phyloP scores from a whole-genome alignment of 2,113 vertebrate genomes.

The Pardalotus punctatus region DNA sequence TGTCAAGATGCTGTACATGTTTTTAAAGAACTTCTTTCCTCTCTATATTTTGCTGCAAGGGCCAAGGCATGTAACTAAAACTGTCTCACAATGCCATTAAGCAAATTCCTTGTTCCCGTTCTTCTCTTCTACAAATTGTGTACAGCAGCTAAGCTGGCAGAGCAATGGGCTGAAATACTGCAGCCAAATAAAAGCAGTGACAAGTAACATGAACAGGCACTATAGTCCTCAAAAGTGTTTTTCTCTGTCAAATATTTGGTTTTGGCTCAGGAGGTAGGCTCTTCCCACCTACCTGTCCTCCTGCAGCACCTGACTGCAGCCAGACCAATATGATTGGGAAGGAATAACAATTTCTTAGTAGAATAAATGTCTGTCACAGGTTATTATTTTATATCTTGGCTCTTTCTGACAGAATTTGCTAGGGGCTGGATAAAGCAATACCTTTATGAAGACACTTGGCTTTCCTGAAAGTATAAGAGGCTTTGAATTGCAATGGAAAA shows the following conservation, averaged over 20 bases:
- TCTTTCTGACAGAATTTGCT: fast-evolving
- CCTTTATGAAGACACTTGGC: neutral
- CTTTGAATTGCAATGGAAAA: neutral
- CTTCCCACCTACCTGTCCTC: neutral
- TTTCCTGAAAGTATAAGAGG: neutral
- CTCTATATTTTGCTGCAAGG: neutral
- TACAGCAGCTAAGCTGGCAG: neutral
- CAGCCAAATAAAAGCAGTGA: neutral
- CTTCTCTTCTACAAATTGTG: neutral
- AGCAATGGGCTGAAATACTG: neutral
- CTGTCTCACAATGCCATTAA: neutral
- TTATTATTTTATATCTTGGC: neutral
- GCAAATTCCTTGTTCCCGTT: neutral
- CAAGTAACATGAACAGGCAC: neutral
- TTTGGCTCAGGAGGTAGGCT: neutral
- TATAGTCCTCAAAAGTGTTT: fast-evolving
- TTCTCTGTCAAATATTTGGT: neutral
- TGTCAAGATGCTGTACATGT: neutral
- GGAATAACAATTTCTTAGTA: neutral
- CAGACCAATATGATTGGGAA: neutral
- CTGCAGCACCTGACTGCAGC: neutral
- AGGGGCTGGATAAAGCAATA: neutral
- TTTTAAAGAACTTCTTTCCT: neutral
- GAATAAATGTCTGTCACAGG: neutral
- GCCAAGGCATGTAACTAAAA: neutral